Base-by-base conservation (phyloP, 2,113 vertebrate species). In the Tinamus guttatus region DNA sequence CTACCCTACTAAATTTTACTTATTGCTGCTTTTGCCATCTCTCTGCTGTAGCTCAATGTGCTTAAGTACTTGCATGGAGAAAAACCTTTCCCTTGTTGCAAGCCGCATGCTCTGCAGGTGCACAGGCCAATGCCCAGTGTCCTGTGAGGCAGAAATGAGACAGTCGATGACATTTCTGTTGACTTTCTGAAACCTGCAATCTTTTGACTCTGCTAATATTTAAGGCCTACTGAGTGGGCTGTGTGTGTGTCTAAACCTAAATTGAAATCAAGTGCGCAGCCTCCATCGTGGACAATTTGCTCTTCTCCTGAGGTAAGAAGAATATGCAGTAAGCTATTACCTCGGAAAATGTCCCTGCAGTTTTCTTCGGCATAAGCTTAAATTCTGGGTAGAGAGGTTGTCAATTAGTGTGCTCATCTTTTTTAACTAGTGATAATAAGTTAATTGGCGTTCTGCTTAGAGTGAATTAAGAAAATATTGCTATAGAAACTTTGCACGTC, bases 371-470 rank as follows among this genome's bases (percentile, higher is more conserved):
- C 95, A 90, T 96, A 97, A 96, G 93, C 91, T 96, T 96, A 96
- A 93, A 93, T 97, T 97, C 91, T 75, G 87, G 95, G 87, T 90
- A 89, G 87, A 97, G 95, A 97, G 92, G 94, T 96, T 97, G 96
- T 95, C 97, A 97, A 97, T 98, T 98, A 98, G 95, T 62, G 89
- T 97, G 95, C 95, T 97, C 93, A 97, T 97, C 96, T 97, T 96
- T 97, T 97, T 97, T 93, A 98, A 97, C 97, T 98, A 96, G 95
- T 91, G 97, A 78, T 98, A 98, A 97, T 98, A 96, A 96, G 89
- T 84, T 97, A 98, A 98, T 98, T 97, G 92, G 75, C 98, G 94
- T 98, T 98, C 98, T 98, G 91, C 97, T 97, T 98, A 97, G 97
- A 98, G 96, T 96, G 94, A 96, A 96, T 98, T 97, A 97, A 97